These are phyloP conservation scores for Bombycilla garrulus DNA, from an alignment of 2,113 vertebrate species.

Conservation along the genomic window DNA sequence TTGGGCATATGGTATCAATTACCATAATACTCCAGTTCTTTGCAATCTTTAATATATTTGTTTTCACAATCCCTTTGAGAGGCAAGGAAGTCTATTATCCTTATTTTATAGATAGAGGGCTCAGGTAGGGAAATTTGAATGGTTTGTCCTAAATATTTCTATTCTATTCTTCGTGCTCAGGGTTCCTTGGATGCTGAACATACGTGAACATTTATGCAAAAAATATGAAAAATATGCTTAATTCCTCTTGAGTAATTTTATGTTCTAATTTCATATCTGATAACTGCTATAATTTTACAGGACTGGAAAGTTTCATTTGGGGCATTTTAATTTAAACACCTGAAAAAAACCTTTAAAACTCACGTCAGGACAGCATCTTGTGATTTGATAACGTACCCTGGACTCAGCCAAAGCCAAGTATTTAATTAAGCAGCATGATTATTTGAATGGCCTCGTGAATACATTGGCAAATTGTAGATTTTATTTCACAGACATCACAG, in stretches of 20 bases:
- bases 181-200: background rate
- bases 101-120: background rate
- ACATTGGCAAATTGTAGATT: background rate
- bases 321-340: background rate
- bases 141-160: slow-evolving; percentile 1
- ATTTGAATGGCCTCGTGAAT: background rate
- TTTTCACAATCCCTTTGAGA: slow-evolving; percentile 41
- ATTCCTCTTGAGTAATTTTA: background rate
- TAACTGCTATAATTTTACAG: background rate
- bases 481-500: background rate
- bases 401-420: background rate
- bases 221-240: background rate
- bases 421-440: background rate
- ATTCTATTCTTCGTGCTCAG: background rate
- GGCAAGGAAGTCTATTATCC: slow-evolving; percentile 26
- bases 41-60: slow-evolving; percentile 42
- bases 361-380: background rate
- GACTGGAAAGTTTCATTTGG: background rate
- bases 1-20: slow-evolving; percentile 41
- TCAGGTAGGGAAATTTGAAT: slow-evolving; percentile 26
- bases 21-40: slow-evolving; percentile 16
- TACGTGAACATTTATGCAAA: background rate
- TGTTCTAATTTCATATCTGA: background rate
- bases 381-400: background rate
- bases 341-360: background rate